Evolutionary conservation across 2,797 vertebrate genomes (phyloP), one percentile per base, ranked within the genome.

Genomic region (Manis javanica): DNA sequence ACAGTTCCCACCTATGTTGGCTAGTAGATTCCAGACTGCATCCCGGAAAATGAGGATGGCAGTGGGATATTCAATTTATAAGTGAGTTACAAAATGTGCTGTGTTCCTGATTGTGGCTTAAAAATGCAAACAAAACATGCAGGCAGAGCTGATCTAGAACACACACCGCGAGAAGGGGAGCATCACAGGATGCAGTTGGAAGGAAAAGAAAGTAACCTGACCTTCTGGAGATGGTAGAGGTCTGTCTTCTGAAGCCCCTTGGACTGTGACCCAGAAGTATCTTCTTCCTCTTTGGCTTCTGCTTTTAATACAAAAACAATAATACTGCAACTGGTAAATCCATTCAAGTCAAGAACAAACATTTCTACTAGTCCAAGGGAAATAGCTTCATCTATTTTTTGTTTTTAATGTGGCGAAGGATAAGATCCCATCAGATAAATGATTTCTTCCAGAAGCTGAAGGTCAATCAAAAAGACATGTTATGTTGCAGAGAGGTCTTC

Each of bases 191-290:
- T 71, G 13, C 18, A 86, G 78, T 9, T 57, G 89, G 53, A 88
- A 97, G 96, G 91, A 91, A 84, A 95, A 89, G 55, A 69, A 0
- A 6, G 37, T 95, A 37, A 90, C 31, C 98, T 98, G 96, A 99
- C 99, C 99, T 99, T 99, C 98, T 99, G 99, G 97, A 99, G 99
- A 88, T 99, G 99, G 98, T 99, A 99, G 90, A 99, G 99, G 97
- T 99, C 99, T 0, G 99, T 99, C 98, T 99, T 99, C 96, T 99
- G 99, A 49, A 99, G 98, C 57, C 98, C 98, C 98, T 99, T 99
- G 93, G 98, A 98, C 75, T 99, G 98, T 19, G 98, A 98, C 24
- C 96, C 87, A 57, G 98, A 98, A 77, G 98, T 95, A 57, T 99
- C 98, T 64, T 97, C 99, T 77, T 96, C 98, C 77, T 98, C 98